phyloP scores from a whole-genome alignment of 2,888 invertebrate species.

The Hydriomena furcata region DNA sequence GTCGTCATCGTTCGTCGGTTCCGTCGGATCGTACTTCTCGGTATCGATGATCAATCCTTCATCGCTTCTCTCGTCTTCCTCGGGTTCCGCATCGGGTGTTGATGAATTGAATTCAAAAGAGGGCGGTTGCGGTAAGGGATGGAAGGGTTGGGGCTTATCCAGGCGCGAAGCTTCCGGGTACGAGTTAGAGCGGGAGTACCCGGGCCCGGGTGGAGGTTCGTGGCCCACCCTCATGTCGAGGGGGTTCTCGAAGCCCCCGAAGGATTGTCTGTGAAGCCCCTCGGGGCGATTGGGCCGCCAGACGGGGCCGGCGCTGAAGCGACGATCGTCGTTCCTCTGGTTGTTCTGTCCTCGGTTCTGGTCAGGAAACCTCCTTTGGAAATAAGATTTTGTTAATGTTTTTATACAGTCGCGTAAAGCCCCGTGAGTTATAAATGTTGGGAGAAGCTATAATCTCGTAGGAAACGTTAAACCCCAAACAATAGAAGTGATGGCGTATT shows the following conservation, averaged over 20 bases:
- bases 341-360: slow-evolving; percentile 9
- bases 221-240: slow-evolving; percentile 65
- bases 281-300: slow-evolving; percentile 33
- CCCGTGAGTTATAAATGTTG: no score
- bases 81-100: slow-evolving; percentile 34
- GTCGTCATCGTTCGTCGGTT: slow-evolving; percentile 73
- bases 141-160: slow-evolving; percentile 36
- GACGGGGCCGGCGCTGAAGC: slow-evolving; percentile 28
- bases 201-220: slow-evolving; percentile 30
- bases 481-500: no score
- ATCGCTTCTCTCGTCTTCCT: slow-evolving; percentile 82
- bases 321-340: slow-evolving; percentile 18
- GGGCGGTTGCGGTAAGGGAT: slow-evolving; percentile 65
- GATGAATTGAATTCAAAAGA: slow-evolving; percentile 61
- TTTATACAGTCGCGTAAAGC: no score
- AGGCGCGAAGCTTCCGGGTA: slow-evolving; percentile 11
- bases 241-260: slow-evolving; percentile 64
- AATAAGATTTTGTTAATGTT: not conserved
- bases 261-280: slow-evolving; percentile 50
- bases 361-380: slow-evolving; percentile 14
- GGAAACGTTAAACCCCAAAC: no score
- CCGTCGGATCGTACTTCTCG: slow-evolving; percentile 83
- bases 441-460: no score
- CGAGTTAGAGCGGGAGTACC: slow-evolving; percentile 17
- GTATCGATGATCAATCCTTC: slow-evolving; percentile 84